Percentiles rank a stretch among this genome's conserved stretches.
phyloP scores from a whole-genome alignment of 2,113 vertebrate species.

The Lepidothrix coronata region DNA sequence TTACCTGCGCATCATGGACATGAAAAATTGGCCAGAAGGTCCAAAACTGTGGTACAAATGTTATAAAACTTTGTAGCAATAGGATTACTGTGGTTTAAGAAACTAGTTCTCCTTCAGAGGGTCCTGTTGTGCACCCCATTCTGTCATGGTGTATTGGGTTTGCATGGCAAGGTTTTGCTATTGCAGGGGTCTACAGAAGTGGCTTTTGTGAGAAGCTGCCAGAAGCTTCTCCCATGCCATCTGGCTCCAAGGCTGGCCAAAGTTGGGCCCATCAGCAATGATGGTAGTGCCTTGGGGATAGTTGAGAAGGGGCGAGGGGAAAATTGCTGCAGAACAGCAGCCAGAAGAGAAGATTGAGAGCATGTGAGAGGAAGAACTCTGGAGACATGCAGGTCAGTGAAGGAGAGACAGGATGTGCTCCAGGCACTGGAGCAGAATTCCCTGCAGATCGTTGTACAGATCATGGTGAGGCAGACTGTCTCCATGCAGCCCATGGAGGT shows the following conservation, averaged over 20 bases:
- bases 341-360: background rate
- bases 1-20: background rate
- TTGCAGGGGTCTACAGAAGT: accelerated
- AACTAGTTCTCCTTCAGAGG: background rate
- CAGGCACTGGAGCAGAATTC: background rate
- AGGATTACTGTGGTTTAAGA: background rate
- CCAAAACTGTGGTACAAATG: background rate
- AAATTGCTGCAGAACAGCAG: background rate
- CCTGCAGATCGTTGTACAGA: background rate
- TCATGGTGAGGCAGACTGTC: background rate
- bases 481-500: background rate
- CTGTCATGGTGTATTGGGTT: background rate
- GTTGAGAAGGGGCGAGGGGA: accelerated
- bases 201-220: background rate
- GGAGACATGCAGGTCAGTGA: background rate
- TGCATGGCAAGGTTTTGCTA: background rate
- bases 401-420: background rate
- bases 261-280: background rate
- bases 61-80: background rate
- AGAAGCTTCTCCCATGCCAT: background rate
- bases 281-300: too few relatives aligned
- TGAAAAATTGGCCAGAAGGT: background rate
- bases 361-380: background rate
- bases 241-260: background rate
- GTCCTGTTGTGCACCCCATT: background rate